A percentile compares a stretch with the other conserved stretches of the same genome.
Conservation (phyloP, 2,797 vertebrate species). For the Petrocephalus schoutedeni region DNA sequence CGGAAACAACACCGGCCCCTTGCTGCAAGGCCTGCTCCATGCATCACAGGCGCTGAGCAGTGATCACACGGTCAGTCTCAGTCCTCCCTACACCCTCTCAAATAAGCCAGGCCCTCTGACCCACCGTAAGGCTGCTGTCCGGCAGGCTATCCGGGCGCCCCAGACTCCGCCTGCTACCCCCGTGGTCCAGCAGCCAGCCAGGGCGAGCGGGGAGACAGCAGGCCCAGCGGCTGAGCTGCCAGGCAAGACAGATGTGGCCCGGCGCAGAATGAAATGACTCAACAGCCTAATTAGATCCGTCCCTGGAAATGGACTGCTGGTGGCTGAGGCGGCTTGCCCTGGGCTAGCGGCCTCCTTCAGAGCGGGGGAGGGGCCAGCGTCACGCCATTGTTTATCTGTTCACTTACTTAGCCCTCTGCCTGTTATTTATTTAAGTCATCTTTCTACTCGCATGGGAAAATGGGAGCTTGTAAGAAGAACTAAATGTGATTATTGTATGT, state of each 20-base stretch:
- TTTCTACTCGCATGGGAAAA: not conserved
- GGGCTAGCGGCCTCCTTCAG: not conserved
- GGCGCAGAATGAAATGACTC: conserved; percentile 22
- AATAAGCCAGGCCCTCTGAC: not conserved
- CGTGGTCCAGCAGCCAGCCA: not conserved
- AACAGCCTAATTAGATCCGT: conserved; percentile 30
- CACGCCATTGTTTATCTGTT: conserved; percentile 10
- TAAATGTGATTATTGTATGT: conserved; percentile 7
- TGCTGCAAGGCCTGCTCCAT: not conserved
- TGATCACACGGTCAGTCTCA: not conserved
- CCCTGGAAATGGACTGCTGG: conserved; percentile 25
- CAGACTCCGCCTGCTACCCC: not conserved
- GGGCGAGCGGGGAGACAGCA: not conserved
- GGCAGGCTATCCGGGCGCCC: not conserved
- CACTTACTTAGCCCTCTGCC: conserved; percentile 5
- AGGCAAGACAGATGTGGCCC: conserved; percentile 40
- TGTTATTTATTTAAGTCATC: not conserved
- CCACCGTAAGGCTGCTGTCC: not conserved
- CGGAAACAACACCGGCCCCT: not conserved
- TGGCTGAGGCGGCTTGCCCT: not conserved
- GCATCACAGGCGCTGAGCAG: not conserved
- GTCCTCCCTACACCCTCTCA: not conserved
- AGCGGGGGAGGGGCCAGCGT: not conserved
- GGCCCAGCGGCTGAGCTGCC: conserved; percentile 26
- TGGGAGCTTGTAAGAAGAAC: not conserved